These are phyloP conservation scores for Dendrolimus pini DNA, from an alignment of 2,888 invertebrate genomes.

Conservation along the genomic window DNA sequence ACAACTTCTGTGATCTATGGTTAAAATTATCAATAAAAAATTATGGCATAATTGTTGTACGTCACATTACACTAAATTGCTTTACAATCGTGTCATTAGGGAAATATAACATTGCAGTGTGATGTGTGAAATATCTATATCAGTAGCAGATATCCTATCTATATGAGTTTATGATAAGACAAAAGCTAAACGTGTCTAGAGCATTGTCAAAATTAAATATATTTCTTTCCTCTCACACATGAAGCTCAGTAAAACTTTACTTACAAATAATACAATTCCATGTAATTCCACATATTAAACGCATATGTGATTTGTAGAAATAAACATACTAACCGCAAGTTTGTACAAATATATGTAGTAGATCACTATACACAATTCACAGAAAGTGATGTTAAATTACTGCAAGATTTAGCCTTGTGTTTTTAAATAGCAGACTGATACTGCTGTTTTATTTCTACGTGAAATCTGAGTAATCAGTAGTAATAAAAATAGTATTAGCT, in stretches of 20 bases:
- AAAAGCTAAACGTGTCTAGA: constrained; percentile 26
- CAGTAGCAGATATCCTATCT: constrained; percentile 53
- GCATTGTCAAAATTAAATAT: constrained; percentile 34
- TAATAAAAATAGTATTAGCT: neutral
- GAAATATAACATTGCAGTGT: constrained; percentile 27
- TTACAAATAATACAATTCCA: neutral
- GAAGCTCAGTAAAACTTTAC: neutral
- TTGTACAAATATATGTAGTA: too few species aligned
- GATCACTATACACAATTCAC: too few species aligned
- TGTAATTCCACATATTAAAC: neutral
- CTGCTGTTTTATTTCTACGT: too few species aligned
- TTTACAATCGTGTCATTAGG: constrained; percentile 5
- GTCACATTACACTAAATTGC: constrained; percentile 15
- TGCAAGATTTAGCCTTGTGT: too few species aligned
- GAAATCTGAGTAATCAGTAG: too few species aligned
- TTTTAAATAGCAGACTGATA: too few species aligned
- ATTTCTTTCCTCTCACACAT: constrained; percentile 14
- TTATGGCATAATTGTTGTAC: constrained; percentile 49
- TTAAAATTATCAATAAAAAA: neutral
- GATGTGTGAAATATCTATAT: constrained; percentile 48
- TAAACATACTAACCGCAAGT: too few species aligned
- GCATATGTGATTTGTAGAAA: neutral
- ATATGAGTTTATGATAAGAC: constrained; percentile 41
- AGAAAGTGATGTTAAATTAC: too few species aligned
- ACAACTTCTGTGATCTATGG: neutral